Base-by-base conservation (phyloP, 2,113 vertebrate genomes). In the Cairina moschata region DNA sequence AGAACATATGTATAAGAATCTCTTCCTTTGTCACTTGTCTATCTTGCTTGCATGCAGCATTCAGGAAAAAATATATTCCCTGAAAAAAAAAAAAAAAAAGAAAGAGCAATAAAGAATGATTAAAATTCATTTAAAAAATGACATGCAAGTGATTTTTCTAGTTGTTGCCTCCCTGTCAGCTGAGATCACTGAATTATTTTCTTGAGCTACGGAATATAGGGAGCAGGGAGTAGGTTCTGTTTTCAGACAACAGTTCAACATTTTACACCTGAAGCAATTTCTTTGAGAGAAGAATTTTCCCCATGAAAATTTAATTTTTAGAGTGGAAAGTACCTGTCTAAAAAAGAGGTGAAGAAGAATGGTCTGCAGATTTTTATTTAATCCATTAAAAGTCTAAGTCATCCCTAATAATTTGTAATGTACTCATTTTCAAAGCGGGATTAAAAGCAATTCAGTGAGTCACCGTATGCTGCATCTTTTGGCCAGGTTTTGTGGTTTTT, bases 401-500 rank as follows among this genome's bases (percentile, higher is more conserved):
- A 15, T 56, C 34, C 54, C 18, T 81, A 48, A 72, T 81, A 81
- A 38, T 18, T 56, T 78, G 7, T 46, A 17, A 29, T 65, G 17
- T 50, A 18, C 44, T 79, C 2, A 20, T 86, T 86, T 52, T 75
- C 38, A 62, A 68, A 54, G 17, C 6, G 16, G 14, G 6, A 63
- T 81, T 77, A 56, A 79, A 92, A 88, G 29, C n/a, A 66, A 60
- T 67, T 76, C 42, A 75, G 31, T 21, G 46, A 25, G 52, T 36
- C 31, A 20, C 29, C 6, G 36, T 52, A 23, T 0, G 1, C 44
- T 38, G 67, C 88, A 88, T 86, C 73, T 92, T 92, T 86, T 60
- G 78, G 74, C 86, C 86, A 93, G 80, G 74, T 93, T 96, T 96
- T 80, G 69, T 96, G 72, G 81, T 90, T 83, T 94, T 83, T 63